phyloP scores from a whole-genome alignment of 2,888 invertebrate genomes.

The Diadromus collaris region DNA sequence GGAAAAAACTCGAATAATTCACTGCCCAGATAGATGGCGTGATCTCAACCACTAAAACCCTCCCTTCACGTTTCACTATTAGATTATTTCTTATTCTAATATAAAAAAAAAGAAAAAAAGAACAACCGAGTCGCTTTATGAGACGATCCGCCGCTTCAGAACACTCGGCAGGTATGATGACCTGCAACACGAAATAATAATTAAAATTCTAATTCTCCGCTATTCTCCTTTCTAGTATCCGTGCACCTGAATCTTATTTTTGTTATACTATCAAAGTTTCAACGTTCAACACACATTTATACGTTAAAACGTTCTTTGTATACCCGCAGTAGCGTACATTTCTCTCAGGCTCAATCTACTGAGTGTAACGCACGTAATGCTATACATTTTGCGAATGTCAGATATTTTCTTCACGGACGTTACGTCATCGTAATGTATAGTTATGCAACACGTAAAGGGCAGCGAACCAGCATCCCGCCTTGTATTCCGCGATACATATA shows the following conservation, averaged over 20 bases:
- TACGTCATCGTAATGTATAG: conserved; percentile 29
- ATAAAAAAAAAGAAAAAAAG: conserved; percentile 3
- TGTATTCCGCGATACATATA: not conserved
- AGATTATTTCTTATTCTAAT: conserved; percentile 27
- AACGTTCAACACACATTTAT: conserved; percentile 41
- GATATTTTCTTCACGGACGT: conserved; percentile 46
- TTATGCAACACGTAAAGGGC: conserved; percentile 27
- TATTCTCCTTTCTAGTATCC: conserved; percentile 48
- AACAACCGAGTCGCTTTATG: conserved; percentile 23
- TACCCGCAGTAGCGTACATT: not conserved
- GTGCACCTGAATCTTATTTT: conserved; percentile 41
- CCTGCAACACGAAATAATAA: conserved; percentile 47
- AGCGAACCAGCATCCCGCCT: conserved; percentile 20
- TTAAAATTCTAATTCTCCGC: conserved; percentile 36
- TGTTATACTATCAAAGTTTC: conserved; percentile 52
- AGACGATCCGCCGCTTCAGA: conserved; percentile 28
- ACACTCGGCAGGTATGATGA: conserved; percentile 16
- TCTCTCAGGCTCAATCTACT: conserved; percentile 9
- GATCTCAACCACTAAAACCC: conserved; percentile 29
- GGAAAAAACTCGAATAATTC: conserved; percentile 44
- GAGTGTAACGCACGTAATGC: conserved; percentile 33
- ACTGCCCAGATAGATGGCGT: conserved; percentile 2
- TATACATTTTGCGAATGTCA: conserved; percentile 52
- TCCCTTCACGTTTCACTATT: conserved; percentile 30
- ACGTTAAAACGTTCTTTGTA: not conserved